A percentile compares a stretch with the other conserved stretches of the same genome.
phyloP scores from a whole-genome alignment of 2,797 vertebrate species.

The Orientallactaga sibirica region DNA sequence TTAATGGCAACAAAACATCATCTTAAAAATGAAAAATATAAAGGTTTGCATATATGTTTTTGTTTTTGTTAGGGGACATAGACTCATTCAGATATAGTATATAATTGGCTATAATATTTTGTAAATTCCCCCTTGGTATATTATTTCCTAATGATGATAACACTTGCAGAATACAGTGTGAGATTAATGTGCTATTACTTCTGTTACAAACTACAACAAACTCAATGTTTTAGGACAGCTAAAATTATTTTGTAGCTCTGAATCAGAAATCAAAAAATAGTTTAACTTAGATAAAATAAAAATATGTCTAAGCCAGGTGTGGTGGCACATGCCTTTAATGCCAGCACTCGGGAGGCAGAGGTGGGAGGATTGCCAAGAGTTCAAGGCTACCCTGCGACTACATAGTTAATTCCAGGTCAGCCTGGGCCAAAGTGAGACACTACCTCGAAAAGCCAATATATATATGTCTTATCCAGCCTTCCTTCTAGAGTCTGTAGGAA shows the following conservation, averaged over 20 bases:
- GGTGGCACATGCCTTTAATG: no score
- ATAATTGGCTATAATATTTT: neutral
- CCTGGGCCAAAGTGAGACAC: no score
- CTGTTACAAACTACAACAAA: neutral
- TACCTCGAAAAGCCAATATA: neutral
- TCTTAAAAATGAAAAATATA: conserved; percentile 48
- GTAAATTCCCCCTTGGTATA: neutral
- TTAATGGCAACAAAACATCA: conserved; percentile 58
- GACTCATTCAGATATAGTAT: neutral
- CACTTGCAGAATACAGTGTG: neutral
- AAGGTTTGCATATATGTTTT: conserved; percentile 53
- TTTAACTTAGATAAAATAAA: neutral
- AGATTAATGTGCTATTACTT: conserved; percentile 1
- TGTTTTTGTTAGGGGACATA: neutral
- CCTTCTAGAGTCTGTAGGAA: neutral
- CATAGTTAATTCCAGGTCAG: no score
- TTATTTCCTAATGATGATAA: conserved; percentile 19
- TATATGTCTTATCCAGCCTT: neutral
- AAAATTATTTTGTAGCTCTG: neutral
- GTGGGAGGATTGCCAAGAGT: no score
- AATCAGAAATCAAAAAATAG: neutral
- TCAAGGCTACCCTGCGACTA: no score
- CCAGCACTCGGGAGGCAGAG: no score
- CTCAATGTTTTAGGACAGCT: neutral
- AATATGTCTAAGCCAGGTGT: no score